Conservation (phyloP, 1,140 invertebrate species). For the Papilio machaon region DNA sequence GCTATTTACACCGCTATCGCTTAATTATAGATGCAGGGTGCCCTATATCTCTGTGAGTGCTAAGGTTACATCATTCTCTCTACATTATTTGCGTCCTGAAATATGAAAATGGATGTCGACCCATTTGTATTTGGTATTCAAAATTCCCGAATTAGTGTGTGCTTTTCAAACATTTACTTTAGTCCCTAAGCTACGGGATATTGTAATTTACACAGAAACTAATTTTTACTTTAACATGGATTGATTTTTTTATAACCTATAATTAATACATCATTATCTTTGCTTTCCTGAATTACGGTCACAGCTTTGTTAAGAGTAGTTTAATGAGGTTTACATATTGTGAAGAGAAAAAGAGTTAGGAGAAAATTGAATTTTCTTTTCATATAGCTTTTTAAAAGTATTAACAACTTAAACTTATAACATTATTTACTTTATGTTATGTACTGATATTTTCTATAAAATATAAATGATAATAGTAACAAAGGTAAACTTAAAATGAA, state of each 20-base stretch:
- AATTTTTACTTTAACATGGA: not conserved
- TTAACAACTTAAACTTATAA: no score
- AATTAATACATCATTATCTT: not conserved
- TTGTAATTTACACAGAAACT: not conserved
- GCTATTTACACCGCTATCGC: conserved; percentile 64
- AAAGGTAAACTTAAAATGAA: no score
- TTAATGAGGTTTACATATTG: no score
- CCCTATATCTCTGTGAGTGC: conserved; percentile 53
- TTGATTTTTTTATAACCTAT: conserved; percentile 22
- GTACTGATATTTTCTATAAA: no score
- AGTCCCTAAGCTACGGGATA: not conserved
- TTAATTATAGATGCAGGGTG: conserved; percentile 73
- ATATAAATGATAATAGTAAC: no score
- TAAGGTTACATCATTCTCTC: conserved; percentile 46
- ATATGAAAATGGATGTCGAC: conserved; percentile 46
- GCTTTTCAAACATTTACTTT: conserved; percentile 18
- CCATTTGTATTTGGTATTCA: conserved; percentile 58
- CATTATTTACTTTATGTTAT: no score
- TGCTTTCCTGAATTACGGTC: not conserved
- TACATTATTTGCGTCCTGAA: conserved; percentile 36
- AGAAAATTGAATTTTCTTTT: not conserved
- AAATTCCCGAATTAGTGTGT: conserved; percentile 35
- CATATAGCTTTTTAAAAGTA: no score
- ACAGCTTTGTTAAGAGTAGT: not conserved
- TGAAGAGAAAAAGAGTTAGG: not conserved